Evolutionary conservation across 2,797 vertebrate species (phyloP).

Genomic region (Knipowitschia caucasica): DNA sequence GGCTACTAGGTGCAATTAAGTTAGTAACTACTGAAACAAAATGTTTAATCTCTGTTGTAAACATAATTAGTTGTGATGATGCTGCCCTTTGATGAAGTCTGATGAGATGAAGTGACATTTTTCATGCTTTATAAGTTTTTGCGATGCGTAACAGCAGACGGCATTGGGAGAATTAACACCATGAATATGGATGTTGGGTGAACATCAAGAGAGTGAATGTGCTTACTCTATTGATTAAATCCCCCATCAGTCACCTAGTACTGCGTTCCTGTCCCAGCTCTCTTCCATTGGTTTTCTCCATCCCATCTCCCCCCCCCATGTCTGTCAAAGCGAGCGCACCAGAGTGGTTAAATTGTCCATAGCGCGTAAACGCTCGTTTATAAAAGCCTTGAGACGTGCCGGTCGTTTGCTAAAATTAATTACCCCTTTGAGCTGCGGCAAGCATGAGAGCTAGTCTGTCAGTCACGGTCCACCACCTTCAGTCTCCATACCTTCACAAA

Average conservation of each 20-base stretch:
- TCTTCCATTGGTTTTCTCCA: slow-evolving; percentile 12
- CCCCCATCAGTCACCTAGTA: slow-evolving; percentile 68
- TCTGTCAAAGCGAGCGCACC: slow-evolving; percentile 73
- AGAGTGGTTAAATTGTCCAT: slow-evolving; percentile 82
- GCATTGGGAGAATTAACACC: slow-evolving; percentile 61
- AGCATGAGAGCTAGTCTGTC: slow-evolving; percentile 71
- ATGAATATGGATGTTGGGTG: slow-evolving; percentile 72
- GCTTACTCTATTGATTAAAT: slow-evolving; percentile 78
- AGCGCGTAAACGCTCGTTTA: slow-evolving; percentile 81
- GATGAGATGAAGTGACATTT: slow-evolving; percentile 66
- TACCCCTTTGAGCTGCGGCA: slow-evolving; percentile 73
- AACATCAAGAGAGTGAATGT: slow-evolving; percentile 71
- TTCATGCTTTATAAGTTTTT: slow-evolving; percentile 59
- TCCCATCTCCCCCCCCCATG: slow-evolving; percentile 56
- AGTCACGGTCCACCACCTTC: slow-evolving; percentile 70
- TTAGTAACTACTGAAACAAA: slow-evolving; percentile 17
- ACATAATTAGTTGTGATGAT: slow-evolving; percentile 60
- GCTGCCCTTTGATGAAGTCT: slow-evolving; percentile 58
- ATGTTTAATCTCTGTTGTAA: slow-evolving; percentile 42
- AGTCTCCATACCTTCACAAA: slow-evolving; percentile 54
- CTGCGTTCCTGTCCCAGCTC: slow-evolving; percentile 29
- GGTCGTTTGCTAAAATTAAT: slow-evolving; percentile 83
- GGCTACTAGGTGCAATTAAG: slow-evolving; percentile 41
- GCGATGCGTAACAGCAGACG: slow-evolving; percentile 58
- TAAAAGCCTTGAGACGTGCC: slow-evolving; percentile 81